Evolutionary conservation across 1,140 invertebrate genomes (phyloP).

Genomic region (Drosophila bocqueti): DNA sequence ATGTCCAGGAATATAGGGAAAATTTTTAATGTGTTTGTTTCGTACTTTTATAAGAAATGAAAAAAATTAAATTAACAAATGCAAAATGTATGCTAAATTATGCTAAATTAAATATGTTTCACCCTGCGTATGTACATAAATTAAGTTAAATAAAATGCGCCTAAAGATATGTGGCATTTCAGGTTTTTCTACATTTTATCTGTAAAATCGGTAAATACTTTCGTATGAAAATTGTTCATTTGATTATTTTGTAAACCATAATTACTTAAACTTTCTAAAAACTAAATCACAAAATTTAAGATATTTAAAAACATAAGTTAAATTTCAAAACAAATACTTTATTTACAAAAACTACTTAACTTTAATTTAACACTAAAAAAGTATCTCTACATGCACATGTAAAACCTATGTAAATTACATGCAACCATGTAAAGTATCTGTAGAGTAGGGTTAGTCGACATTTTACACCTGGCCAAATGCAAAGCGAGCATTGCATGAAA

Average conservation of each 20-base stretch:
- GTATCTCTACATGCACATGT: background rate
- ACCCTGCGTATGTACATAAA: no score
- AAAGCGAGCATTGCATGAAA: constrained; percentile 7
- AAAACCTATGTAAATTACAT: background rate
- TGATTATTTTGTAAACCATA: no score
- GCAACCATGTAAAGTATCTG: constrained; percentile 1
- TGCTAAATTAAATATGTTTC: no score
- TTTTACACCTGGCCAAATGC: constrained; percentile 6
- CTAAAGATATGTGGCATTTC: background rate
- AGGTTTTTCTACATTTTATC: background rate
- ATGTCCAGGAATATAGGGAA: no score
- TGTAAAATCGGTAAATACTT: background rate
- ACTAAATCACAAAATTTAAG: no score
- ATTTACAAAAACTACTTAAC: background rate
- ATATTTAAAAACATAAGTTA: background rate
- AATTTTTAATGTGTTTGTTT: no score
- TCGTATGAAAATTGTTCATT: background rate
- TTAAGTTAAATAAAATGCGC: background rate
- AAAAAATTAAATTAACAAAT: no score
- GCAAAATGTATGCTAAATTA: no score
- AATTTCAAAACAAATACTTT: no score
- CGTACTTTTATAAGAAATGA: no score
- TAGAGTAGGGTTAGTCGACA: background rate
- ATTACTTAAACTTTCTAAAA: background rate
- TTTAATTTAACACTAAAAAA: no score